phyloP scores from a whole-genome alignment of 2,888 invertebrate species.

The Heliconius sara region DNA sequence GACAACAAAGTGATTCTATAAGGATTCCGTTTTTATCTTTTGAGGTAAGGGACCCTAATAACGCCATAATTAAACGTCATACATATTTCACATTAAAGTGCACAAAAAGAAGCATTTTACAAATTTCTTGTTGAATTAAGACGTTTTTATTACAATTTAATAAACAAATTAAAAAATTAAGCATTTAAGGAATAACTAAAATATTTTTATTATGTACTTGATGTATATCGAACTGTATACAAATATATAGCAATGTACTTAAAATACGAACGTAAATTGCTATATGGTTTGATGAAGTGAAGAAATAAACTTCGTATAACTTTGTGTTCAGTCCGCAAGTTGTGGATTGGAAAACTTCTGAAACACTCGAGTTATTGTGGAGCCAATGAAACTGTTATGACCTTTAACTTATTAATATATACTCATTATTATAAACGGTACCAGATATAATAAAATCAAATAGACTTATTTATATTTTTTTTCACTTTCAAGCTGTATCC shows the following conservation, averaged over 20 bases:
- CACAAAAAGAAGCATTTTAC: not conserved
- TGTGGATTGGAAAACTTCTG: constrained; percentile 33
- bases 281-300: constrained; percentile 27
- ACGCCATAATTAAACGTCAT: not conserved
- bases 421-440: not conserved
- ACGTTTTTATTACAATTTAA: not conserved
- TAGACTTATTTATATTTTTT: too few species aligned
- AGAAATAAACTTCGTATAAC: constrained; percentile 27
- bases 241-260: not conserved
- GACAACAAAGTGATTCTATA: too few species aligned
- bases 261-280: constrained; percentile 17
- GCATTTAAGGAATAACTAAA: not conserved
- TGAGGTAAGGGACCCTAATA: not conserved
- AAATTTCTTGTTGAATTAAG: not conserved
- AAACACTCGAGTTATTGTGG: constrained; percentile 29
- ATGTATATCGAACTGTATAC: not conserved
- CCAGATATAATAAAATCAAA: too few species aligned
- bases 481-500: too few species aligned
- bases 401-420: constrained; percentile 25
- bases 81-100: not conserved
- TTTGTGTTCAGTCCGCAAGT: constrained; percentile 28
- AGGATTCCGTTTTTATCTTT: too few species aligned
- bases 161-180: not conserved
- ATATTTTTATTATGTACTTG: not conserved
- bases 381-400: constrained; percentile 29